phyloP scores from a whole-genome alignment of 2,888 invertebrate species.

The Brenthis ino region DNA sequence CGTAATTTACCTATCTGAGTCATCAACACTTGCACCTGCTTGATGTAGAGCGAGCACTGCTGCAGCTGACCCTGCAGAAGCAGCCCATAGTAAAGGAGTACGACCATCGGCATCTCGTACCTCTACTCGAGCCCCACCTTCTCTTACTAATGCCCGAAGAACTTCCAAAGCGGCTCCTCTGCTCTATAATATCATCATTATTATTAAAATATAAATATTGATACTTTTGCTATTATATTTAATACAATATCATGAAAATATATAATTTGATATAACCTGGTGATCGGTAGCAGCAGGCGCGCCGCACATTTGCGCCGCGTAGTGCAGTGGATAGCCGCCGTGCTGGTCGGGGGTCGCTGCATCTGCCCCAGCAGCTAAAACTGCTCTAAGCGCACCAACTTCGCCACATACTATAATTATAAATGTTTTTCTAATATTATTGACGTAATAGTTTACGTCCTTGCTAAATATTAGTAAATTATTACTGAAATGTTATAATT shows the following conservation, averaged over 20 bases:
- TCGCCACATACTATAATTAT: conserved; percentile 92
- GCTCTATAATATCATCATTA: conserved; percentile 49
- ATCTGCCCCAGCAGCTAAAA: conserved; percentile 92
- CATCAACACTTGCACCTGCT: conserved; percentile 91
- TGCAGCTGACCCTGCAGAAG: conserved; percentile 96
- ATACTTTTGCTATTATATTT: neutral
- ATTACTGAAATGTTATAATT: too few relatives aligned
- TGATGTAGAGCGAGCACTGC: conserved; percentile 94
- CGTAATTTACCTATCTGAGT: conserved; percentile 85
- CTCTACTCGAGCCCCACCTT: conserved; percentile 90
- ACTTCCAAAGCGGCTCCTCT: conserved; percentile 88
- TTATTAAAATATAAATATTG: neutral
- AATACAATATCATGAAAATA: neutral
- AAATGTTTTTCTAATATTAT: neutral
- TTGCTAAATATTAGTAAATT: too few relatives aligned
- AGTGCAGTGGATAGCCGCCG: conserved; percentile 97
- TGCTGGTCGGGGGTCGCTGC: conserved; percentile 95
- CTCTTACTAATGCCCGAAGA: conserved; percentile 88
- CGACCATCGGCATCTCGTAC: conserved; percentile 95
- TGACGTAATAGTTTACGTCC: too few relatives aligned
- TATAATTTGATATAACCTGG: conserved; percentile 53
- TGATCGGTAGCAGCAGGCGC: conserved; percentile 86
- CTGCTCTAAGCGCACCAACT: conserved; percentile 91
- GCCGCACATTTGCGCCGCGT: conserved; percentile 98
- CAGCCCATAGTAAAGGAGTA: conserved; percentile 98